A percentile compares a stretch with the other conserved stretches of the same genome.
Evolutionary conservation across 2,888 invertebrate genomes (phyloP).

Genomic region (Gymnoscelis rufifasciata): DNA sequence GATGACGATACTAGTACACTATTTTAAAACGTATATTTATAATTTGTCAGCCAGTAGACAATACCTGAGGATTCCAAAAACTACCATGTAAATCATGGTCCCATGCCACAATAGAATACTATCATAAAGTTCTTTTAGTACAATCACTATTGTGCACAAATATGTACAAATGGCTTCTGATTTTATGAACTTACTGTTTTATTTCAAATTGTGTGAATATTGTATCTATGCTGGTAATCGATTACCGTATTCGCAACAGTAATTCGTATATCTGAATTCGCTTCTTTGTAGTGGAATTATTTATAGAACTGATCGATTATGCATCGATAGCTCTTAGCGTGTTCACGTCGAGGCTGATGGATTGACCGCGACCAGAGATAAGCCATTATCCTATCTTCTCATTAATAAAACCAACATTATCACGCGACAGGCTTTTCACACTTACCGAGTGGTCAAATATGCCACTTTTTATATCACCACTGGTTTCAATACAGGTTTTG

Average conservation of each 20-base stretch:
- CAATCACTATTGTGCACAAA: no score
- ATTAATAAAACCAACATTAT: conserved; percentile 22
- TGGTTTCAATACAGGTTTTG: conserved; percentile 13
- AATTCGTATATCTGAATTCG: neutral
- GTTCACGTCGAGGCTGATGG: conserved; percentile 45
- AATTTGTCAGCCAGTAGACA: no score
- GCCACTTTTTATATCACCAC: conserved; percentile 19
- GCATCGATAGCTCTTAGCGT: conserved; percentile 24
- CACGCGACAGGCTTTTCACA: conserved; percentile 19
- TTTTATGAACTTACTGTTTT: neutral
- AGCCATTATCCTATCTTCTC: conserved; percentile 33
- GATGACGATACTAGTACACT: no score
- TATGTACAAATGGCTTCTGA: no score
- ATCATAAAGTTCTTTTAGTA: no score
- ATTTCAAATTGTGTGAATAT: neutral
- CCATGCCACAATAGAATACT: no score
- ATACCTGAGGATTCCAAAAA: no score
- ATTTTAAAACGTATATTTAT: no score
- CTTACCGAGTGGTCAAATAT: conserved; percentile 23
- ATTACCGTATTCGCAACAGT: neutral
- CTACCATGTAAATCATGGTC: no score
- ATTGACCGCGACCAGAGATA: conserved; percentile 40
- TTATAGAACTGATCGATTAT: conserved; percentile 5
- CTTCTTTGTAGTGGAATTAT: neutral
- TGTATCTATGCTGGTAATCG: no score